Base-by-base conservation (phyloP, 2,888 invertebrate genomes). In the Trichogramma dendrolimi region DNA sequence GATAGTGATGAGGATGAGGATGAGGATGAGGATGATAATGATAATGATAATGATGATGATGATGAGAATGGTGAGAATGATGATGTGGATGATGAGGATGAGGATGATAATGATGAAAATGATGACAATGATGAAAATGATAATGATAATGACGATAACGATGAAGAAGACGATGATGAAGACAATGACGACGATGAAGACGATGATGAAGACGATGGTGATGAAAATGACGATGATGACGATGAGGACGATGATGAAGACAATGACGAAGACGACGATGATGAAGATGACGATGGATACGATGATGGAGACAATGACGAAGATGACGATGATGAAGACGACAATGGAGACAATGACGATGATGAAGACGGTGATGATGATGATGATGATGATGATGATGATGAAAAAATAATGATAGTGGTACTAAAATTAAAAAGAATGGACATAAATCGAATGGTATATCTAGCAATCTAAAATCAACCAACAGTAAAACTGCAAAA, bases 181-280 rank as follows among this genome's bases (percentile, higher is more conserved):
- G 83, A 83, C 79, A 82, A 83, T 80, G 83, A 84, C 79, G 83
- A 84, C 80, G 84, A 84, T 80, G 83, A 84, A 77, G 83, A 84
- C 8, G 72, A 78, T 40, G 73, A 78, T 10, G 73, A 78, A 43
- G 72, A 76, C 43, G 72, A 78, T n/a, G 78, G 79, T 11, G 73
- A 75, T 46, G 72, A 73, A 43, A 71, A 75, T 52, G 72, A 77
- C 61, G 75, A 80, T 69, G 80, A 81, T 71, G 74, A 79, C 60
- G 74, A 80, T 49, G 80, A 81, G 69, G 74, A 80, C 60, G 71
- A 75, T 44, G 73, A 75, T 40, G 72, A 75, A 7, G 72, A 73
- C 6, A 73, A 75, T 8, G 75, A 80, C 2, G 78, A 80, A 0
- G 75, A 80, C 8, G 75, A 80, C 4, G 75, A 80, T 1, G 72